phyloP scores from a whole-genome alignment of 2,888 invertebrate genomes.

The Galerucella pusilla region DNA sequence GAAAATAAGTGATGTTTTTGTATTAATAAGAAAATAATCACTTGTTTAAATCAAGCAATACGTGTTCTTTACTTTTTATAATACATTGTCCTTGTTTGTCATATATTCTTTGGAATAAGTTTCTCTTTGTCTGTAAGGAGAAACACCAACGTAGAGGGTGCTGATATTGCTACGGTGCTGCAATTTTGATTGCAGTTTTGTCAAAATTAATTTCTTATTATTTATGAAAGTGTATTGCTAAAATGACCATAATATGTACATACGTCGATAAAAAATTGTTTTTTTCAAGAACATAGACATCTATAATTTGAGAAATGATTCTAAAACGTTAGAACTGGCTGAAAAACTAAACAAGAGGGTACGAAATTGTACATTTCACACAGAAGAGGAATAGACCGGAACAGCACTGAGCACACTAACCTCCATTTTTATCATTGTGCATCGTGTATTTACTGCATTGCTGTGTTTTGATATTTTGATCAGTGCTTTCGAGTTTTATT shows the following conservation, averaged over 20 bases:
- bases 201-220: slow-evolving; percentile 1
- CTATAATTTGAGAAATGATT: slow-evolving; percentile 1
- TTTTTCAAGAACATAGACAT: neutral
- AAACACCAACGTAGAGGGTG: neutral
- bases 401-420: neutral
- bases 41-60: no score
- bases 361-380: slow-evolving; percentile 5
- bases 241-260: neutral
- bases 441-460: no score
- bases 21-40: no score
- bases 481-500: neutral
- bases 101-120: slow-evolving; percentile 3
- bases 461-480: neutral
- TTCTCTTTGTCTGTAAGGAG: neutral
- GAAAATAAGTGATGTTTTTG: no score
- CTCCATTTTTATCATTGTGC: neutral
- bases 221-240: slow-evolving; percentile 1
- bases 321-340: slow-evolving; percentile 1
- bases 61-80: neutral
- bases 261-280: neutral
- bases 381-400: slow-evolving; percentile 3
- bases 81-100: slow-evolving; percentile 7
- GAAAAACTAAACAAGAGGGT: neutral
- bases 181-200: neutral
- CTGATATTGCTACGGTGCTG: neutral